A percentile compares a stretch with the other conserved stretches of the same genome.
Evolutionary conservation across 2,888 invertebrate genomes (phyloP).

Genomic region (Pseudeuparius sepicola): DNA sequence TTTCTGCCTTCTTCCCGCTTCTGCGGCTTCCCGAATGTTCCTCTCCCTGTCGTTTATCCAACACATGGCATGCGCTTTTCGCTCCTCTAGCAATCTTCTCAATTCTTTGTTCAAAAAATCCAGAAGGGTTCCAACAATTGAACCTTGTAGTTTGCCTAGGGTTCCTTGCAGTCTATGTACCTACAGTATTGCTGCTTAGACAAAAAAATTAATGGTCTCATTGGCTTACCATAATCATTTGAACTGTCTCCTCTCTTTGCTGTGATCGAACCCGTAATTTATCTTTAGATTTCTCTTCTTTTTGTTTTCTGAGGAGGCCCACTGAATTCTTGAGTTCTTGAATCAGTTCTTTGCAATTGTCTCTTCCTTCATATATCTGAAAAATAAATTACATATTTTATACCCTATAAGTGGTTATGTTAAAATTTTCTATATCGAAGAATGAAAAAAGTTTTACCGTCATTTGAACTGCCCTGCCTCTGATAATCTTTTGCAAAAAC

Average conservation of each 20-base stretch:
- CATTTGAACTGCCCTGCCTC: slow-evolving; percentile 63
- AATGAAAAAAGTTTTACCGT: too few species aligned
- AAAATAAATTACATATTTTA: too few species aligned
- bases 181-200: slow-evolving; percentile 29
- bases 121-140: slow-evolving; percentile 59
- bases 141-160: slow-evolving; percentile 60
- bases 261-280: slow-evolving; percentile 31
- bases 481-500: slow-evolving; percentile 54
- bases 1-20: slow-evolving; percentile 66
- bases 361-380: slow-evolving; percentile 63
- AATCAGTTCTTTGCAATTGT: slow-evolving; percentile 58
- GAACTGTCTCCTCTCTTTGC: slow-evolving; percentile 33
- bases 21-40: slow-evolving; percentile 65
- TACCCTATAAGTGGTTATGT: background rate
- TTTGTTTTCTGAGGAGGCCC: slow-evolving; percentile 50
- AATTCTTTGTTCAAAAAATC: slow-evolving; percentile 72
- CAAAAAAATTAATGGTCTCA: background rate
- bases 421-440: background rate
- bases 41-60: slow-evolving; percentile 70
- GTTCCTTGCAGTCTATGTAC: slow-evolving; percentile 50
- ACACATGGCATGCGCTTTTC: slow-evolving; percentile 67
- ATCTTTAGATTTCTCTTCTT: slow-evolving; percentile 29
- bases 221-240: slow-evolving; percentile 24
- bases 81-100: slow-evolving; percentile 62
- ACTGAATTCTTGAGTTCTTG: slow-evolving; percentile 60